Base-by-base conservation (phyloP, 2,888 invertebrate species). In the Chrysolina oricalcia region DNA sequence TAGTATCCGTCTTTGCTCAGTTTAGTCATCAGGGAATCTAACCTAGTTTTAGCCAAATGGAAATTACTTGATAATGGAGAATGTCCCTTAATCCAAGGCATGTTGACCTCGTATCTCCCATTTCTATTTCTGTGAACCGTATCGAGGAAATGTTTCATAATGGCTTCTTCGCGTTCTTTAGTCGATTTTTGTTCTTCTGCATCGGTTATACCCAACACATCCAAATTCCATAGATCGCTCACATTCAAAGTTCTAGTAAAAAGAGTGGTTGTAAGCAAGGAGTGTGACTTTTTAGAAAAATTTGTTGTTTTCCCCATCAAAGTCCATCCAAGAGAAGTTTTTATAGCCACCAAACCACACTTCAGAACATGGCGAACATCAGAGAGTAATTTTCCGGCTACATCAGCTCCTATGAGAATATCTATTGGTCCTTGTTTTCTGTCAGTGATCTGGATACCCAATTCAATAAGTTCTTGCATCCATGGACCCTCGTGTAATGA, bases 21-120 rank as follows among this genome's bases (percentile, higher is more conserved):
- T 23, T 62, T 23, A 4, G 62, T 62, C 27, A 62, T 62, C 1
- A 62, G 23, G 15, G 23, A 62, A 62, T 62, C 62, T 3, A 62
- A 27, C 21, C 62, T 13, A 8, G 9, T 27, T 62, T 62, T 73
- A 1, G 10, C 23, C 13, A 27, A 62, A n/a, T 62, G 23, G 21
- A 11, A 23, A 62, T 27, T 62, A 27, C 21, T 23, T 2, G 75
- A 27, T 27, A 23, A 21, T 43, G 53, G 68, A n/a, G 13, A 17
- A n/a, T 74, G 48, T 3, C 67, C 62, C 9, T 62, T 10, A 62
- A 62, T 27, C 62, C 62, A 62, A 23, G 5, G 11, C 15, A 62
- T 23, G 50, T 59, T 69, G 43, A 63, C 19, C 35, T 62, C 6
- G 13, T 62, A 62, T 62, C 62, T 23, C 6, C 62, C 19, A 15